Conservation (phyloP, 2,888 invertebrate species). For the Cordylochernes scorpioides region DNA sequence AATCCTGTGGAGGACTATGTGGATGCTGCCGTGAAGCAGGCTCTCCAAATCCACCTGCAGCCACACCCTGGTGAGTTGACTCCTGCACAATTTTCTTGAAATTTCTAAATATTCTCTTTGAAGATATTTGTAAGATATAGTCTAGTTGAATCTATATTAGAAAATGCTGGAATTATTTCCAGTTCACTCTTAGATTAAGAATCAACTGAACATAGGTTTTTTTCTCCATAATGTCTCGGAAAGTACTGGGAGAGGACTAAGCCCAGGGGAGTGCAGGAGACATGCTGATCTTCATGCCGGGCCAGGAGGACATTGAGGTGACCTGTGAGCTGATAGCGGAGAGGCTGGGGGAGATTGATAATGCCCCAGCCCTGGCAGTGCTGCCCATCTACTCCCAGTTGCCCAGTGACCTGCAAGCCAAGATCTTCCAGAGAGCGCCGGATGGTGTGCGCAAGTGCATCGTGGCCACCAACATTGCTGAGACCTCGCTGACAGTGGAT, state of each 20-base stretch:
- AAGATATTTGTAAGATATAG: no score
- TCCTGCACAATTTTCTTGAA: not conserved
- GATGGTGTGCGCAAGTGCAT: conserved; percentile 88
- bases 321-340: conserved; percentile 43
- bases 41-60: conserved; percentile 80
- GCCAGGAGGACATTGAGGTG: conserved; percentile 95
- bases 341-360: conserved; percentile 61
- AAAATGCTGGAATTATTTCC: no score
- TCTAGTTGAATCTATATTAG: no score
- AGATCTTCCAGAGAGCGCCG: conserved; percentile 87
- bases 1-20: conserved; percentile 95
- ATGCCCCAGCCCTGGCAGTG: conserved; percentile 72
- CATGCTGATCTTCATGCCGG: conserved; percentile 92
- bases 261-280: conserved; percentile 40
- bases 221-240: no score
- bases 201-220: no score
- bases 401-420: conserved; percentile 89
- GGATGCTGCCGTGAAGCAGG: conserved; percentile 86
- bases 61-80: conserved; percentile 32
- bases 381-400: conserved; percentile 95
- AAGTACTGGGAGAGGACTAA: no score
- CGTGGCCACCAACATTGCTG: conserved; percentile 96
- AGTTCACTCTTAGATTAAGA: no score
- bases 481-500: conserved; percentile 48
- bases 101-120: no score